Percentiles rank a stretch among this genome's conserved stretches.
These are phyloP conservation scores for Caiman crocodilus DNA, from an alignment of 2,797 vertebrate species.

Conservation along the genomic window DNA sequence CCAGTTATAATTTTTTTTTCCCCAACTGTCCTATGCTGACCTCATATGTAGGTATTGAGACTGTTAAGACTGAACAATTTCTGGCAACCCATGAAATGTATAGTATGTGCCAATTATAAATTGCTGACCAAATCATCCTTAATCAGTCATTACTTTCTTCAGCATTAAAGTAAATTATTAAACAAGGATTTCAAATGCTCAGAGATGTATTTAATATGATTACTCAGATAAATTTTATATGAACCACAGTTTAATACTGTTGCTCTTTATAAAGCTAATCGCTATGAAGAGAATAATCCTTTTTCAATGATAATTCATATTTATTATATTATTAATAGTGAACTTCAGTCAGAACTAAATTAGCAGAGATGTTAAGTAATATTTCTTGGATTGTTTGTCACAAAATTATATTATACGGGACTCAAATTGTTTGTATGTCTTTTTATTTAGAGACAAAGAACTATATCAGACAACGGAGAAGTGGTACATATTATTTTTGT, in stretches of 20 bases:
- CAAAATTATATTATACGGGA: neutral
- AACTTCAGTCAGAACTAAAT: neutral
- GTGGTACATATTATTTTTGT: fast-evolving
- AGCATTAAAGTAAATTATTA: constrained; percentile 57
- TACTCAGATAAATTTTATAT: constrained; percentile 41
- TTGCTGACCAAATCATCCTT: constrained; percentile 55
- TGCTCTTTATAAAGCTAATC: constrained; percentile 38
- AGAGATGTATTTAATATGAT: constrained; percentile 53
- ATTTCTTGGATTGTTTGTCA: too few relatives aligned
- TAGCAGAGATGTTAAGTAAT: too few relatives aligned
- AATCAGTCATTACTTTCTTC: constrained; percentile 48
- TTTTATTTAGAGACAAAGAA: neutral
- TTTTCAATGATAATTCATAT: constrained; percentile 37
- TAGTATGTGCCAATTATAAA: constrained; percentile 36
- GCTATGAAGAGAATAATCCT: constrained; percentile 30
- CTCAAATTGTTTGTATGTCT: neutral
- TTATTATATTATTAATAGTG: constrained; percentile 35
- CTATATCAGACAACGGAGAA: neutral
- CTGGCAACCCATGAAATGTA: constrained; percentile 40
- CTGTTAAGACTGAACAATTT: constrained; percentile 36
- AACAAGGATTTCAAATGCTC: constrained; percentile 40
- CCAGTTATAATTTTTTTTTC: constrained; percentile 31
- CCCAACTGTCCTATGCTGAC: constrained; percentile 28
- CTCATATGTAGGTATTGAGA: constrained; percentile 45
- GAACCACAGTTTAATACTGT: constrained; percentile 34